Evolutionary conservation across 2,888 invertebrate species (phyloP), one percentile per base, ranked within the genome.

Genomic region (Chalcosyrphus nemorum): DNA sequence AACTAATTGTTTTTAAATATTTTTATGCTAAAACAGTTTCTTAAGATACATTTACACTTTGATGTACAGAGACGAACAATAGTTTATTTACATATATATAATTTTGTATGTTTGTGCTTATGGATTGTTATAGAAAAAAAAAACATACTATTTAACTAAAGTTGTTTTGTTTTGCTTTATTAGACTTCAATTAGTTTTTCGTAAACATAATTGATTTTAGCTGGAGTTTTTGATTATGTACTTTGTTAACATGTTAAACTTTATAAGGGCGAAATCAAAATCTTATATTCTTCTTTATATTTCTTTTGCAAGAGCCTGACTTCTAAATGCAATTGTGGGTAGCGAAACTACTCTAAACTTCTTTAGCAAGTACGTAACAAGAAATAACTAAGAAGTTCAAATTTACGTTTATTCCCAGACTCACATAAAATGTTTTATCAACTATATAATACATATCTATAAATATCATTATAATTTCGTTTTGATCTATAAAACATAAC

Each of bases 1-100:
- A 11, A 32, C 1, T 32, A 32, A 9, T 32, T 7, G n/a, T n/a
- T 2, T 1, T 41, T 38, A 71, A 71, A 59, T 9, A 17, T 24
- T 4, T 59, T 61, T 71, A 50, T 71, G 71, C 71, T 41, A 59
- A 24, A 38, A 50, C 29, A 41, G 19, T 61, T 32, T 29, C 11
- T 7, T 2, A 24, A 5, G 4, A 27, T 27, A 32, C 7, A 41
- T 45, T 52, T 50, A 38, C 13, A 19, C 1, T 52, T 61, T 35
- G 57, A 61, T 68, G 52, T 76, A 71, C 56, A 77, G n/a, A 61
- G 54, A 63, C 68, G 1, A 77, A 54, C 4, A 19, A 17, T 50
- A 52, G 9, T 68, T 52, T 81, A 81, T 75, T 61, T 81, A 75
- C 81, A 70, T 13, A 63, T n/a, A 15, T 15, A 41, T 17, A 15